phyloP scores from a whole-genome alignment of 2,797 vertebrate genomes.

The Ibycter americanus region DNA sequence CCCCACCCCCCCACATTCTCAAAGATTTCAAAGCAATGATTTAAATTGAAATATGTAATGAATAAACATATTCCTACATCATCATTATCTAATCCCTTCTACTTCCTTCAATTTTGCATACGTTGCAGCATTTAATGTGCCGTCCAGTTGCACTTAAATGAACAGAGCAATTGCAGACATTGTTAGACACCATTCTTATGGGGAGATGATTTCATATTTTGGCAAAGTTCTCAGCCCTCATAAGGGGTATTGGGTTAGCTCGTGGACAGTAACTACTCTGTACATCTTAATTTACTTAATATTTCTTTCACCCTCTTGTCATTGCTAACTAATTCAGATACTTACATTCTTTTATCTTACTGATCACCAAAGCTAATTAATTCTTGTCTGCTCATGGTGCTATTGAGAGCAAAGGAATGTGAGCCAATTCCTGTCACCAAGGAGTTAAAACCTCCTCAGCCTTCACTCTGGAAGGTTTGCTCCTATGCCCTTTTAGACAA shows the following conservation, averaged over 20 bases:
- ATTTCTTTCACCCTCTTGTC: constrained; percentile 46
- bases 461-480: constrained; percentile 74
- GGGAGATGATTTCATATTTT: not conserved
- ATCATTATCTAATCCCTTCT: not conserved
- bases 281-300: constrained; percentile 32
- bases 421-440: constrained; percentile 61
- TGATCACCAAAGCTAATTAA: constrained; percentile 79
- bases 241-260: not conserved
- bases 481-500: constrained; percentile 79
- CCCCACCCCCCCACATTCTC: fast-evolving
- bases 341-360: constrained; percentile 64
- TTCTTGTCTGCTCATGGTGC: constrained; percentile 65
- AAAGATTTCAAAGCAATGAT: not conserved
- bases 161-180: not conserved
- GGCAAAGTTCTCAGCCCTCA: not conserved
- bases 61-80: not conserved
- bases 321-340: constrained; percentile 51
- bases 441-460: constrained; percentile 74
- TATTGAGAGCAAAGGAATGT: constrained; percentile 65
- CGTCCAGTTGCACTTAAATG: not conserved
- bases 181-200: not conserved
- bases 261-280: not conserved
- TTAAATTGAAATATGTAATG: not conserved
- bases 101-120: not conserved
- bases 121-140: not conserved